Base-by-base conservation (phyloP, 1,140 invertebrate species). In the Lepidotrigona ventralis region DNA sequence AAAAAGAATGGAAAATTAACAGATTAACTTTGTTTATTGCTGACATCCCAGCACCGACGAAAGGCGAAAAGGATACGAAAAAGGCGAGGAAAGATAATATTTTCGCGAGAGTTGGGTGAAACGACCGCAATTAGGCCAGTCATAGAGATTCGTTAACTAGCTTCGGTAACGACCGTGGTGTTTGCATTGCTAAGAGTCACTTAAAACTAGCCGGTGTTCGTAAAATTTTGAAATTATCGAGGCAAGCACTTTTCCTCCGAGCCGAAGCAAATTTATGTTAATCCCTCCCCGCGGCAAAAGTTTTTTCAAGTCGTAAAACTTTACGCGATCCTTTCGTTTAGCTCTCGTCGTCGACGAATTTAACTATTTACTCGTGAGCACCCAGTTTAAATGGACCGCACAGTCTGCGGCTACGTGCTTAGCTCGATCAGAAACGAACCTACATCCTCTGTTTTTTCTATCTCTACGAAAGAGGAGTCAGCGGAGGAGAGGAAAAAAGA, bases 191-290 rank as follows among this genome's bases (percentile, higher is more conserved):
- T 66, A 70, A 58, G 39, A 85, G 63, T 81, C 73, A 53, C 73
- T 87, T 84, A 81, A 75, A 81, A 56, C 60, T 68, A 66, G 58
- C 23, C 79, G 79, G 23, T 84, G 83, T 69, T 79, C 79, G 86
- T 68, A 66, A 88, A 88, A 85, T 88, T 88, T 77, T 53, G 63
- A 73, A 85, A 88, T 87, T 85, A 88, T 86, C 77, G 58, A 60
- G 60, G 51, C 56, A 69, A 63, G 63, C 56, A 66, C 60, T 63
- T 79, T 23, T 29, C 58, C 69, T 8, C n/a, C 6, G 26, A 53
- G 64, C 56, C 68, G 83, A 74, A 66, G 88, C 69, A 71, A 88
- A 78, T 88, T 88, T 85, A 88, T 79, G 86, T 83, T 88, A 88
- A 85, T 88, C 56, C 76, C 58, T 12, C 56, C 53, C 53, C 53